Base-by-base conservation (phyloP, 2,797 vertebrate species). In the Ptychadena robeensis region DNA sequence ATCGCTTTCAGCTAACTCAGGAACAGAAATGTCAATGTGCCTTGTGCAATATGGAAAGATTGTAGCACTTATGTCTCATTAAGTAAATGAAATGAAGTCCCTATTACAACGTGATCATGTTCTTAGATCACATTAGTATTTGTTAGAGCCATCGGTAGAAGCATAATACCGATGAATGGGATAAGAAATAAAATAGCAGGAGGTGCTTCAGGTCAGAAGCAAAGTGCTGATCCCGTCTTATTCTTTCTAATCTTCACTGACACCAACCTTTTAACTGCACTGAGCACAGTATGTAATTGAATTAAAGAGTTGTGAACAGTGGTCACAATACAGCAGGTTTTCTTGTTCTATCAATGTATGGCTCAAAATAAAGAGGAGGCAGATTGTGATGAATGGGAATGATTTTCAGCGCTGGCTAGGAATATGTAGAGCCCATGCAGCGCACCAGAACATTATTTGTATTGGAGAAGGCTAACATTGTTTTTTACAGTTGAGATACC, bases 261-360 rank as follows among this genome's bases (percentile, higher is more conserved):
- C 76, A 64, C 76, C 27, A 64, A 67, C 75, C 70, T 80, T 63
- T 73, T 73, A 84, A 73, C 70, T 74, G 64, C 30, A 28, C 65
- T 32, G 35, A 74, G 53, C 14, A 69, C 44, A 84, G 14, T 61
- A 14, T 10, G 35, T 84, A 80, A 84, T 75, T 74, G n/a, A 74
- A 84, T 84, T 80, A 84, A 74, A 84, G 73, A 69, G 65, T 28
- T 67, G 63, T 68, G 44, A 80, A 22, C 38, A 69, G 70, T 30
- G 65, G 37, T 44, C 27, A 34, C 31, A 38, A 44, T 84, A 63
- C 30, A 37, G 53, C 34, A 64, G 77, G 30, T 74, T 73, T 69
- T 59, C 77, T 38, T 61, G 53, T 59, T 48, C 15, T 40, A 34
- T 59, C 28, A 12, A 68, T 44, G 44, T 61, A 57, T 65, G 32